Base-by-base conservation (phyloP, 1,140 invertebrate species). In the Conus betulinus region DNA sequence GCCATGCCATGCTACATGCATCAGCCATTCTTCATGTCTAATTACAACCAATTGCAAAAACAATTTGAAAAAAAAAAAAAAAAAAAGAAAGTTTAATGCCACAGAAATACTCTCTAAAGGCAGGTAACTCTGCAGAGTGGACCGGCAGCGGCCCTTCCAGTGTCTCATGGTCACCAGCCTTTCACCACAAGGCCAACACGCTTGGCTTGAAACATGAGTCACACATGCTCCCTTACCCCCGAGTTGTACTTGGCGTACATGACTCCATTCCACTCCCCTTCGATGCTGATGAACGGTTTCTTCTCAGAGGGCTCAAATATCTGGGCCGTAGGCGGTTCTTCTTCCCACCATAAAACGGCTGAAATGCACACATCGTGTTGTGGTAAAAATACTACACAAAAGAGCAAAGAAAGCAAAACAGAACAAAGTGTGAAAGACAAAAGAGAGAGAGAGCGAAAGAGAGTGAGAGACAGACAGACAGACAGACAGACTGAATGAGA, bases 231-330 rank as follows among this genome's bases (percentile, higher is more conserved):
- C 91, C 94, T 89, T 90, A 95, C 97, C 93, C 98, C 98, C 52
- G 96, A 95, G 63, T 81, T 88, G 97, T 97, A 98, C 94, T 98
- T 98, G 5, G 97, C 97, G 93, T 97, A 97, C 97, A 99, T 99
- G 25, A 96, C 95, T n/a, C 98, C 98, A 95, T 98, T 99, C 99
- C 99, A 99, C 96, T 99, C 98, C 67, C 99, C 99, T 89, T 97
- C 97, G 84, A 99, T 97, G 27, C 96, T 97, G 60, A 99, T 96
- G 92, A 99, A 97, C 0, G 98, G 97, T 94, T 98, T 99, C 95
- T 98, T 99, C 71, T 98, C 97, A 63, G 96, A 96, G 0, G 96
- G 97, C 95, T 97, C 95, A 92, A 92, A 95, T 51, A 96, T 91
- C 63, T 93, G 92, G 23, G 94, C 95, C n/a, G 92, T 91, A 96